Base-by-base conservation (phyloP, 1,140 invertebrate genomes). In the Atopsyche davidsoni region DNA sequence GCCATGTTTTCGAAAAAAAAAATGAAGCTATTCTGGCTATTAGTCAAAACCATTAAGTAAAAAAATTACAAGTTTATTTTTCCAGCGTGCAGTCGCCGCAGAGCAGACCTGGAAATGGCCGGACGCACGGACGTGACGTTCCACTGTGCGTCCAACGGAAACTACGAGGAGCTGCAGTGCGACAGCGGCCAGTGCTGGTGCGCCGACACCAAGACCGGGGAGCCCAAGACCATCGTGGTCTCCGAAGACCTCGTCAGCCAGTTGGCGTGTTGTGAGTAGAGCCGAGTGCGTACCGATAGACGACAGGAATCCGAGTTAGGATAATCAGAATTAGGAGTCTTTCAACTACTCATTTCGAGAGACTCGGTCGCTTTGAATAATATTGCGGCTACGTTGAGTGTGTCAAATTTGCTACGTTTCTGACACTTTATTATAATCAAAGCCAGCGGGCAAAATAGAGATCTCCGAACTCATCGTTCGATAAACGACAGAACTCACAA, bases 101-200 rank as follows among this genome's bases (percentile, higher is more conserved):
- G 75, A 52, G 62, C 67, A 4, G 75, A 80, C 53, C 46, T 78
- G 45, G 66, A 73, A 53, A 62, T 58, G 2, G 17, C 48, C 1
- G 69, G 67, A 13, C 60, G 63, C 1, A 62, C 55, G 2, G 59
- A 65, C 2, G 69, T 75, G 4, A 72, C 74, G 11, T 64, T 81
- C 4, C 80, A 81, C 59, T 82, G 79, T 59, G 67, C 73, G 13
- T 36, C 60, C 6, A 67, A 67, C 52, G 80, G 80, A 6, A 78
- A 80, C 64, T 82, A 75, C 56, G 79, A 81, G 55, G 62, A 62
- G 4, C 57, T 82, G 21, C 80, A 82, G 60, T 82, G 80, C 53
- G 75, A 79, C 60, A 64, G 69, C 13, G 77, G 72, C 1, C 62
- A 79, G 41, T 82, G 80, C 59, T 82, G 78, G 77, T 82, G 80